Base-by-base conservation (phyloP, 1,140 invertebrate species). In the Mercenaria mercenaria region DNA sequence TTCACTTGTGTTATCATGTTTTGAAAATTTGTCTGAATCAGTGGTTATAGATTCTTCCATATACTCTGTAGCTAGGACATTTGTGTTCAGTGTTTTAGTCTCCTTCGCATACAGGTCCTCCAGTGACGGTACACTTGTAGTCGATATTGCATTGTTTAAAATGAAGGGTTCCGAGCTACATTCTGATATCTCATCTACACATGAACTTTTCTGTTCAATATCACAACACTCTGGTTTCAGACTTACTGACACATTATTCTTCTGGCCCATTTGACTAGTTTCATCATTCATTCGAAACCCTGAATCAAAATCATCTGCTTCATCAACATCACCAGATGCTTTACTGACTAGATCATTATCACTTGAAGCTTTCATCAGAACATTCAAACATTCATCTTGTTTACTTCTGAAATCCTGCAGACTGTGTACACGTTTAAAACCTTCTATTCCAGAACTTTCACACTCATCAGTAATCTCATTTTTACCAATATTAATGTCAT, bases 21-120 rank as follows among this genome's bases (percentile, higher is more conserved):
- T 96, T 0, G 97, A 96, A 95, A 97, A 97, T 91, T 97, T 97
- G 88, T 97, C 97, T 0, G 97, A 97, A 93, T 97, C 97, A 81
- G 97, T 97, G 90, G 96, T 95, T 18, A 91, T 83, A 13, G 74
- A 64, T 26, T 92, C 91, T 84, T 97, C 96, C 77, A 96, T 96
- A 89, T 96, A 95, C 76, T 96, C 96, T 0, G 96, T 96, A 2
- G 96, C 96, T 15, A 97, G 94, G 39, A 97, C 97, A 94, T 97
- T 97, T 0, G 97, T 97, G 93, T 97, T 97, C 39, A 97, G 96
- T 10, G 97, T 97, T 94, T 97, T 97, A 0, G 97, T 96, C 89
- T 97, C 97, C 94, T 97, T 97, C 23, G 97, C 95, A 90, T 95
- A 96, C 90, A 97, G 97, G 88, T 97, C 97, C 88, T 97, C 96